phyloP scores from a whole-genome alignment of 2,888 invertebrate genomes.

The Heteromurus nitidus region DNA sequence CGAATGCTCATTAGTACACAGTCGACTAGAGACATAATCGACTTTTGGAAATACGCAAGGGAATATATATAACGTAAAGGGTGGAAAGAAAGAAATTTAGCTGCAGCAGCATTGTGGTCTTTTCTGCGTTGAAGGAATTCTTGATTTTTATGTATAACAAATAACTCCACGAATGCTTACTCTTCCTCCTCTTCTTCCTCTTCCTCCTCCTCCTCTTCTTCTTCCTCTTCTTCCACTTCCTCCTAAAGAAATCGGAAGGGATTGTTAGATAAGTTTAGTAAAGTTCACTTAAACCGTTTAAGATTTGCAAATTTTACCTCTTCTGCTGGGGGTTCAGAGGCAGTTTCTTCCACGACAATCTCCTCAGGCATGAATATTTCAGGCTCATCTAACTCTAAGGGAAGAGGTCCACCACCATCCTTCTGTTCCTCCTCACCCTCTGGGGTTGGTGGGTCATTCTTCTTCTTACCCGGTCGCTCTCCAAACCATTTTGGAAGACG shows the following conservation, averaged over 20 bases:
- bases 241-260: conserved; percentile 68
- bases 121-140: conserved; percentile 37
- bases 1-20: conserved; percentile 33
- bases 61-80: conserved; percentile 4
- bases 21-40: conserved; percentile 41
- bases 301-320: conserved; percentile 77
- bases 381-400: conserved; percentile 82
- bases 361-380: conserved; percentile 83
- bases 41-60: conserved; percentile 15
- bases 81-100: conserved; percentile 19
- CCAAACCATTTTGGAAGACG: conserved; percentile 97
- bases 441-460: conserved; percentile 90
- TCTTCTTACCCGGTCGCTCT: conserved; percentile 94
- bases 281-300: neutral
- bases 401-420: conserved; percentile 78
- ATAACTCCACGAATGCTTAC: conserved; percentile 62
- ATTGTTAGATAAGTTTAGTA: neutral
- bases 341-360: conserved; percentile 78
- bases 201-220: conserved; percentile 58
- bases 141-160: conserved; percentile 45
- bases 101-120: neutral
- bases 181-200: conserved; percentile 56
- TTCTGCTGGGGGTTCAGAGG: conserved; percentile 84
- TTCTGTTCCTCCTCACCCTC: conserved; percentile 85
- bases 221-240: conserved; percentile 39